A percentile compares a stretch with the other conserved stretches of the same genome.
phyloP scores from a whole-genome alignment of 2,888 invertebrate species.

The Dicyrtomina minuta region DNA sequence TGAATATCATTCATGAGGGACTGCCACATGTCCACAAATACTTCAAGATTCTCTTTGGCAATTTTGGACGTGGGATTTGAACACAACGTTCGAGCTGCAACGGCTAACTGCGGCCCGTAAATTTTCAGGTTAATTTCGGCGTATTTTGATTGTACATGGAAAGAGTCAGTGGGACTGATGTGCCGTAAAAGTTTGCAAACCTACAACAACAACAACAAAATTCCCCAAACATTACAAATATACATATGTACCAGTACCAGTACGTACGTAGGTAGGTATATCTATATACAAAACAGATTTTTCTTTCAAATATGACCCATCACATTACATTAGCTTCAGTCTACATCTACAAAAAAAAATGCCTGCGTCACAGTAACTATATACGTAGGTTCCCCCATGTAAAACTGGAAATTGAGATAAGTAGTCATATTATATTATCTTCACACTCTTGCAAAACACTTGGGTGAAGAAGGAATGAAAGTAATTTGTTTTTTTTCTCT shows the following conservation, averaged over 20 bases:
- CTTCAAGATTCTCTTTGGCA: slow-evolving; percentile 88
- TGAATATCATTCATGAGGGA: slow-evolving; percentile 90
- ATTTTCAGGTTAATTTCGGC: slow-evolving; percentile 92
- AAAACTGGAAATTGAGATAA: too few species aligned
- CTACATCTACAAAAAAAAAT: too few species aligned
- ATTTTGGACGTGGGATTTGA: slow-evolving; percentile 91
- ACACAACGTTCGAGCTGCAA: slow-evolving; percentile 88
- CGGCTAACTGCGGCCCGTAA: slow-evolving; percentile 91
- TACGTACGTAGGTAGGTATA: not conserved
- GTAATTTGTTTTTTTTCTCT: not conserved
- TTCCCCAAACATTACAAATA: not conserved
- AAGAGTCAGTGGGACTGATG: slow-evolving; percentile 88
- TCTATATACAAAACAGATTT: not conserved
- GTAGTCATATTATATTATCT: too few species aligned
- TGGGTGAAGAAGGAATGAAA: not conserved
- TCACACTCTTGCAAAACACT: too few species aligned
- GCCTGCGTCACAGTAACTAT: too few species aligned
- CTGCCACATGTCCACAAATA: slow-evolving; percentile 90
- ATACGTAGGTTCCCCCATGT: too few species aligned
- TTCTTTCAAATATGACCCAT: not conserved
- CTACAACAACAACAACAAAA: slow-evolving; percentile 60
- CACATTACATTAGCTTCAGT: too few species aligned
- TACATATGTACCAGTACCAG: not conserved
- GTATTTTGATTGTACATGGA: slow-evolving; percentile 94
- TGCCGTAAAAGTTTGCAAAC: slow-evolving; percentile 95